phyloP scores from a whole-genome alignment of 2,113 vertebrate species.

The Gorilla gorilla region DNA sequence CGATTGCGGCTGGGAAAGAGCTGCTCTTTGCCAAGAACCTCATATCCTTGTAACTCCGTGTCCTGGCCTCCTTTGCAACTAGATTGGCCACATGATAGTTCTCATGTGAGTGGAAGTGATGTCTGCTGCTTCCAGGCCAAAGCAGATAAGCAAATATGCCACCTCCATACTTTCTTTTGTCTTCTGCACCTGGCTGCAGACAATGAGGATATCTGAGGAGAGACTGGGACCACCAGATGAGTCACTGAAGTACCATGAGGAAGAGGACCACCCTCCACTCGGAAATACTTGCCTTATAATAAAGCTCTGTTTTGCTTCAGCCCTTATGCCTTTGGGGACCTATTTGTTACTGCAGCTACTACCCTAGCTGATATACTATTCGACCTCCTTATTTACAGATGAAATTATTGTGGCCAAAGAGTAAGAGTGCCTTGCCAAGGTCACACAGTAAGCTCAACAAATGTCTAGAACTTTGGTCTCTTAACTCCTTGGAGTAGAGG shows the following conservation, averaged over 20 bases:
- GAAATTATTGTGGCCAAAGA: background rate
- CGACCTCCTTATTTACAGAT: background rate
- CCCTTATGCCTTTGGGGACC: background rate
- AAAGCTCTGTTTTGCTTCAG: background rate
- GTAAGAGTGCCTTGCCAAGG: background rate
- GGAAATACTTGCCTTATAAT: background rate
- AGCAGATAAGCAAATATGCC: background rate
- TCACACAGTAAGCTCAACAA: background rate
- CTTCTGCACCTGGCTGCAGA: background rate
- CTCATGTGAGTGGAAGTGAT: rapidly evolving
- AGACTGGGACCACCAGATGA: background rate
- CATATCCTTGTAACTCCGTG: background rate
- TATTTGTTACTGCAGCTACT: background rate
- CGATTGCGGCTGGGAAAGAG: background rate
- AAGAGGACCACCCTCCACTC: background rate
- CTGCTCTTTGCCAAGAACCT: background rate
- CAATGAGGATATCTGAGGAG: background rate
- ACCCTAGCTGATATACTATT: background rate
- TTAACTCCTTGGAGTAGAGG: background rate
- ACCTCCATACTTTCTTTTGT: background rate
- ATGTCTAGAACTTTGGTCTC: background rate
- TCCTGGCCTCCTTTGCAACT: background rate
- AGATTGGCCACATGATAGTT: background rate
- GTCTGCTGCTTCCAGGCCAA: background rate
- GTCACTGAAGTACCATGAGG: rapidly evolving